Percentiles rank a stretch among this genome's conserved stretches.
Conservation (phyloP, 2,113 vertebrate genomes). For the Vulpes ferrilata region DNA sequence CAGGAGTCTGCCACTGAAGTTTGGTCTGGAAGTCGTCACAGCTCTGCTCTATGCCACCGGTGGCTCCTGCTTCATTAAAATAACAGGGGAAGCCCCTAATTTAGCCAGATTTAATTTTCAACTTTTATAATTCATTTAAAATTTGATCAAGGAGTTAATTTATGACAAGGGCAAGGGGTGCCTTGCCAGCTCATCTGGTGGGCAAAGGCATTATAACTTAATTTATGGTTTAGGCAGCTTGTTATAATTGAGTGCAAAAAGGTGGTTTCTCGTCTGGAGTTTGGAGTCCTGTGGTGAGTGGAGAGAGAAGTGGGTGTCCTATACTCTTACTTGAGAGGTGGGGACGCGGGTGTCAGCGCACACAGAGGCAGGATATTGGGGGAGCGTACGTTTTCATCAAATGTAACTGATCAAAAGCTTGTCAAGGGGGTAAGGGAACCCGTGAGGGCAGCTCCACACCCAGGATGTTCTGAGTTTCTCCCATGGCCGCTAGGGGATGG, state of each 20-base stretch:
- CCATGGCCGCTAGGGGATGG: not conserved
- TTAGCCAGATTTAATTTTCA: slow-evolving; percentile 80
- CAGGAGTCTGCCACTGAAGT: not conserved
- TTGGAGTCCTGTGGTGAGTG: slow-evolving; percentile 43
- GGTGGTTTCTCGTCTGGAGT: slow-evolving; percentile 70
- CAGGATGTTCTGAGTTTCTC: not conserved
- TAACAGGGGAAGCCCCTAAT: slow-evolving; percentile 41
- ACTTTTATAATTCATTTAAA: slow-evolving; percentile 81
- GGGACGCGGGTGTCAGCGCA: fast-evolving
- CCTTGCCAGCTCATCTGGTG: slow-evolving; percentile 66
- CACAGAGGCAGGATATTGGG: not conserved
- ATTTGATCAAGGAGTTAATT: slow-evolving; percentile 81
- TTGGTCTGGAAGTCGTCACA: not conserved
- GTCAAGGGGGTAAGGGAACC: not conserved
- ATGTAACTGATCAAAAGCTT: slow-evolving; percentile 50
- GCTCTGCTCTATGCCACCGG: not conserved
- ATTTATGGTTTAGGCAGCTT: slow-evolving; percentile 72
- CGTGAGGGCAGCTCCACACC: not conserved
- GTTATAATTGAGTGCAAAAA: slow-evolving; percentile 76
- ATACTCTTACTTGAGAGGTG: not conserved
- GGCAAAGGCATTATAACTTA: slow-evolving; percentile 69
- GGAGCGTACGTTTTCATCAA: not conserved
- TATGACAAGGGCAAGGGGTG: slow-evolving; percentile 76
- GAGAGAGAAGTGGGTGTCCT: not conserved
- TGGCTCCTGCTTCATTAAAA: slow-evolving; percentile 43